Conservation (phyloP, 2,797 vertebrate species). For the Valencia hispanica region DNA sequence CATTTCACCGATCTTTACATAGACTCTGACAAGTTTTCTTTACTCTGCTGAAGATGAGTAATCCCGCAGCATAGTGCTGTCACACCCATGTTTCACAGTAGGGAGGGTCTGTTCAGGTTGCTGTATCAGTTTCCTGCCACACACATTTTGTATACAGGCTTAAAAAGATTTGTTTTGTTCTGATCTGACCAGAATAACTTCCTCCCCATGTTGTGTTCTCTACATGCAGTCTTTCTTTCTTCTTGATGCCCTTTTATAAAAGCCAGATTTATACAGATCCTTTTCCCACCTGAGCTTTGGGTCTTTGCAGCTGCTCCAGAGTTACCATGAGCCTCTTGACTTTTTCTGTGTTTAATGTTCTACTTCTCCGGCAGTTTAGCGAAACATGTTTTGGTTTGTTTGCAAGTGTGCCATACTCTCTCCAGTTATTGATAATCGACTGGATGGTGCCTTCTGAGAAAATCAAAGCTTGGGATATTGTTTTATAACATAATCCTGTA, state of each 20-base stretch:
- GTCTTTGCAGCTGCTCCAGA: not conserved
- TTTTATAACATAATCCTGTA: not conserved
- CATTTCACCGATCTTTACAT: not conserved
- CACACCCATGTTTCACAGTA: not conserved
- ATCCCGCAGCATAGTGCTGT: conserved; percentile 1
- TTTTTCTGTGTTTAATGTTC: not conserved
- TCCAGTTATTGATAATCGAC: not conserved
- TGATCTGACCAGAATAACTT: not conserved
- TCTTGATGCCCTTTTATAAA: not conserved
- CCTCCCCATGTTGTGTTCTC: not conserved
- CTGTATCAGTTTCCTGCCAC: not conserved
- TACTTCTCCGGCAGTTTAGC: no score
- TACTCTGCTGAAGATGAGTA: not conserved
- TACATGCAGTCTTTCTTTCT: no score
- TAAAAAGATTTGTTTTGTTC: no score
- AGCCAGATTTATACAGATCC: not conserved
- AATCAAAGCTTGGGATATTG: not conserved
- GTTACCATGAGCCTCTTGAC: not conserved
- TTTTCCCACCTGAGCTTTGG: not conserved
- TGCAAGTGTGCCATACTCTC: not conserved
- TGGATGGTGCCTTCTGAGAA: not conserved
- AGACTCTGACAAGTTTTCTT: not conserved
- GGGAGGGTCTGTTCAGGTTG: not conserved
- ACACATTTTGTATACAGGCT: not conserved
- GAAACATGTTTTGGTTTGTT: not conserved